Conservation (phyloP, 2,113 vertebrate genomes). For the Dinomys branickii region DNA sequence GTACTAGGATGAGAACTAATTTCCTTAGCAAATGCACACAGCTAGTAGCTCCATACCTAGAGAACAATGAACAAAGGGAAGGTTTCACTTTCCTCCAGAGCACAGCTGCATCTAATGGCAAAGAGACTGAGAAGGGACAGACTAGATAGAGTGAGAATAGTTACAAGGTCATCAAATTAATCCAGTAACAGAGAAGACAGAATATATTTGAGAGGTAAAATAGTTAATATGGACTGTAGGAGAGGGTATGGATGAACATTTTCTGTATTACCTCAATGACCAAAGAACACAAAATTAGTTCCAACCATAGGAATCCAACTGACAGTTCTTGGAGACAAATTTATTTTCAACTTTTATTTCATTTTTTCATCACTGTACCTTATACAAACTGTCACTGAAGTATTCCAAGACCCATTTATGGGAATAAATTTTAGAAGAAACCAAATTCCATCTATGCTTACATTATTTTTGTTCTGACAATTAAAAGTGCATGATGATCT, state of each 20-base stretch:
- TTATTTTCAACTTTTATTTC: not conserved
- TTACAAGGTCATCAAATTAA: not conserved
- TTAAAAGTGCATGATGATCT: slow-evolving; percentile 6
- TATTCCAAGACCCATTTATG: not conserved
- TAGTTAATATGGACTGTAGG: not conserved
- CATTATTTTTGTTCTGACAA: slow-evolving; percentile 4
- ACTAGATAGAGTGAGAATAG: not conserved
- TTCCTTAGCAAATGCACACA: not conserved
- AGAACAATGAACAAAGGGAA: not conserved
- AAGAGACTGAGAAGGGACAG: not conserved
- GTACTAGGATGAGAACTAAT: not conserved
- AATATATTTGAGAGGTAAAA: not conserved
- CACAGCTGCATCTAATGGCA: not conserved
- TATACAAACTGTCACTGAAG: not conserved
- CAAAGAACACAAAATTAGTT: not conserved
- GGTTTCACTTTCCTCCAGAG: not conserved
- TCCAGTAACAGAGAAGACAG: not conserved
- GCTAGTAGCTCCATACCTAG: not conserved
- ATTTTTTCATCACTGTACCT: not conserved
- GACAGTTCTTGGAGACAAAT: not conserved
- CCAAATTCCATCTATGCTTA: not conserved
- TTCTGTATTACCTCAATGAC: not conserved
- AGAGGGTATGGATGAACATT: not conserved
- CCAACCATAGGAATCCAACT: not conserved
- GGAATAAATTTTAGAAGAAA: slow-evolving; percentile 9